Evolutionary conservation across 64 coral and sea anemone genomes (phyloP).

Genomic region (Stichodactyla mertensii): DNA sequence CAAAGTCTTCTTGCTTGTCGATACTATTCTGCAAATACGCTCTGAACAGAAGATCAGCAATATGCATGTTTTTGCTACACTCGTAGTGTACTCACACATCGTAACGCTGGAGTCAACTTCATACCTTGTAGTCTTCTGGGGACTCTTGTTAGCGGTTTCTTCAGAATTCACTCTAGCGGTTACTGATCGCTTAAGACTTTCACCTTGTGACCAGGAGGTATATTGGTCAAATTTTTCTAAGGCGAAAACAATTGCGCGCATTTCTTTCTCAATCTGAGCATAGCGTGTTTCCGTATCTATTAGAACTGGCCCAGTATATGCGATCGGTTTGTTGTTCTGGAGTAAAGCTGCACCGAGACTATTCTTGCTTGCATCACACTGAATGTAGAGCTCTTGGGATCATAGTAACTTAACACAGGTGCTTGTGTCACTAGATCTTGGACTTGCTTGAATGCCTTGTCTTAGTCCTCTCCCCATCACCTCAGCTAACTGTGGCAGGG

Average conservation of each 20-base stretch:
- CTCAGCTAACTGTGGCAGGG: too few species aligned
- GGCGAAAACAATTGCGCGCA: conserved; percentile 16
- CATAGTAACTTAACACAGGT: too few species aligned
- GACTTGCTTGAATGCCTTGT: too few species aligned
- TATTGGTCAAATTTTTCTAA: conserved; percentile 17
- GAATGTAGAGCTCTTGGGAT: not conserved
- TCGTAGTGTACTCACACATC: not conserved
- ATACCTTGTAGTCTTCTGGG: not conserved
- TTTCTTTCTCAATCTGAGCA: not conserved
- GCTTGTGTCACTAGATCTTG: too few species aligned
- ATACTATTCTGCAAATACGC: not conserved
- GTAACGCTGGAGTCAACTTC: conserved; percentile 31
- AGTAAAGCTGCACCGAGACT: not conserved
- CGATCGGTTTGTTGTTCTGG: not conserved
- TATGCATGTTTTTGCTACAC: not conserved
- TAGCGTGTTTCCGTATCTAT: not conserved
- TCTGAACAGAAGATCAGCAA: not conserved
- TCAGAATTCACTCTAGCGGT: not conserved
- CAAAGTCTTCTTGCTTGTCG: not conserved
- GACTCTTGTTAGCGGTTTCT: not conserved
- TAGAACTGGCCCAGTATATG: too few species aligned
- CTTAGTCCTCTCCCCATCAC: too few species aligned
- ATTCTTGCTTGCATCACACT: conserved; percentile 20
- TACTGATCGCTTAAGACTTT: conserved; percentile 4
- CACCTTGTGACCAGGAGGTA: not conserved